Evolutionary conservation across 2,888 invertebrate genomes (phyloP).

Genomic region (Scaptomyza tumidula): DNA sequence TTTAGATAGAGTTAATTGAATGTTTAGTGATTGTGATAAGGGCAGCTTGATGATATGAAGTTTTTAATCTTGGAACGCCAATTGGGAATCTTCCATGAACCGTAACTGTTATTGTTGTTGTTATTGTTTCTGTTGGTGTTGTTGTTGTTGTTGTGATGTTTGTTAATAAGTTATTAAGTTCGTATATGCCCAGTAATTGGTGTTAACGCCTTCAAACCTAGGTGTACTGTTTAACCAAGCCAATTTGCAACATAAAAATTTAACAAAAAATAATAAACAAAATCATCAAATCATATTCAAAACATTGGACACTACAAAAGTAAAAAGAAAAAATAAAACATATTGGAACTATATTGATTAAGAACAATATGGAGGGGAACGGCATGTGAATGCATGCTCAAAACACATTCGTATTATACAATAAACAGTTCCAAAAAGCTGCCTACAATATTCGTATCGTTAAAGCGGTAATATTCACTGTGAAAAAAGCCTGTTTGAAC

Average conservation of each 20-base stretch:
- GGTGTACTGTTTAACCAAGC: slow-evolving; percentile 39
- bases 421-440: slow-evolving; percentile 42
- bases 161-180: slow-evolving; percentile 11
- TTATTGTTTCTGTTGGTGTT: slow-evolving; percentile 26
- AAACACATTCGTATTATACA: slow-evolving; percentile 40
- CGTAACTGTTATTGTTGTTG: slow-evolving; percentile 18
- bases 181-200: slow-evolving; percentile 31
- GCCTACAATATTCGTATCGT: slow-evolving; percentile 20
- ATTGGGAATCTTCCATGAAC: slow-evolving; percentile 24
- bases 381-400: slow-evolving; percentile 52
- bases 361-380: slow-evolving; percentile 1
- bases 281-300: slow-evolving; percentile 6
- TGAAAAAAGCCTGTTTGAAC: slow-evolving; percentile 19
- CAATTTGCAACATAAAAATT: slow-evolving; percentile 52
- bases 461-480: slow-evolving; percentile 5
- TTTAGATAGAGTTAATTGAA: slow-evolving; percentile 12
- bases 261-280: slow-evolving; percentile 30
- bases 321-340: not conserved
- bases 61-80: slow-evolving; percentile 26
- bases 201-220: slow-evolving; percentile 46
- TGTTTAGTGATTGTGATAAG: slow-evolving; percentile 27
- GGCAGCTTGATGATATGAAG: slow-evolving; percentile 17
- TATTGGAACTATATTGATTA: slow-evolving; percentile 24
- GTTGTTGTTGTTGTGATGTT: slow-evolving; percentile 18
- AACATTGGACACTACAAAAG: slow-evolving; percentile 35